A percentile compares a stretch with the other conserved stretches of the same genome.
Evolutionary conservation across 2,888 invertebrate species (phyloP).

Genomic region (Zygogramma bicolorata): DNA sequence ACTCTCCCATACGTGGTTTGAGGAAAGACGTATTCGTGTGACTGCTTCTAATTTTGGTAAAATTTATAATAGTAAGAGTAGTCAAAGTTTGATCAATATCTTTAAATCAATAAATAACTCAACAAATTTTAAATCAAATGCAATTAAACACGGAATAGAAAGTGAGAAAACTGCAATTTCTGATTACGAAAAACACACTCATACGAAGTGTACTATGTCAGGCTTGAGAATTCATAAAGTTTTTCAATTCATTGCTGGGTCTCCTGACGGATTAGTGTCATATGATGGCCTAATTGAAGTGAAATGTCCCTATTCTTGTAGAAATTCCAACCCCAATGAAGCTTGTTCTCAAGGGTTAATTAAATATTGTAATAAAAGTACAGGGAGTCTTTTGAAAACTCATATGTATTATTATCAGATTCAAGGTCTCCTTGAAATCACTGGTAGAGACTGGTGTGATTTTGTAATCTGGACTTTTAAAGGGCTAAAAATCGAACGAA

Average conservation of each 20-base stretch:
- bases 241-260: slow-evolving; percentile 28
- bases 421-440: slow-evolving; percentile 26
- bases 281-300: slow-evolving; percentile 27
- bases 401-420: slow-evolving; percentile 27
- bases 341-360: background rate
- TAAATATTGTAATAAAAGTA: slow-evolving; percentile 9
- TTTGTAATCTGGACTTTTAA: slow-evolving; percentile 21
- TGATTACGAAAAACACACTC: background rate
- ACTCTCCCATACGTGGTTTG: background rate
- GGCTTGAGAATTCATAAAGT: slow-evolving; percentile 18
- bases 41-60: slow-evolving; percentile 13
- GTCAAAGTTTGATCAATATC: background rate
- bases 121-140: background rate
- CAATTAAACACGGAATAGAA: too few species aligned
- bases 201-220: background rate
- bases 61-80: background rate
- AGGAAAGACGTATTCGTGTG: slow-evolving; percentile 9
- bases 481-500: slow-evolving; percentile 17
- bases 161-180: background rate
- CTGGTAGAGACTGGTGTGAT: slow-evolving; percentile 19
- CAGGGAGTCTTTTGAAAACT: background rate
- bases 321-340: slow-evolving; percentile 8
- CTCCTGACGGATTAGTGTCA: slow-evolving; percentile 26
- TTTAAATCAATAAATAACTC: too few species aligned
- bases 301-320: slow-evolving; percentile 27